phyloP scores from a whole-genome alignment of 2,113 vertebrate species.

The pig (Sus scrofa) region DNA sequence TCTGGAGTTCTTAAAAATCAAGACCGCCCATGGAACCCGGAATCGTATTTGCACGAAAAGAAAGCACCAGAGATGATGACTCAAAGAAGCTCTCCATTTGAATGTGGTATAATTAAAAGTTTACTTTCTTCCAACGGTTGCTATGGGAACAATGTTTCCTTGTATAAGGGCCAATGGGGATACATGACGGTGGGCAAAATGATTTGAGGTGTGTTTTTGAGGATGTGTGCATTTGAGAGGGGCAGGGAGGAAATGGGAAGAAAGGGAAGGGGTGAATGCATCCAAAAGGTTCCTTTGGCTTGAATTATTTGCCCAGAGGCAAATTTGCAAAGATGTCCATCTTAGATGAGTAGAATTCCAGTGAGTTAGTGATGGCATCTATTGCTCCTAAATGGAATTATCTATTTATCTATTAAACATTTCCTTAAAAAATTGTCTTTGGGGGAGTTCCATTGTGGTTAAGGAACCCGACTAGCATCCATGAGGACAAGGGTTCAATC shows the following conservation, averaged over 20 bases:
- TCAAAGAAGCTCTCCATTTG: constrained; percentile 33
- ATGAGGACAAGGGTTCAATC: too few relatives aligned
- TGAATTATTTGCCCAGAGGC: not conserved
- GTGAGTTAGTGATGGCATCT: accelerated
- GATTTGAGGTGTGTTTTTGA: not conserved
- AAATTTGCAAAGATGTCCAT: accelerated
- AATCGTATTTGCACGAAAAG: constrained; percentile 61
- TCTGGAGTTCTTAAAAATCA: constrained; percentile 61
- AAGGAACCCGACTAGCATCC: too few relatives aligned
- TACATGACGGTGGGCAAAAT: not conserved
- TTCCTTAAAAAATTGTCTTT: not conserved
- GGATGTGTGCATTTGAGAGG: not conserved
- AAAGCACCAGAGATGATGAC: constrained; percentile 41
- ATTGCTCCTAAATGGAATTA: not conserved
- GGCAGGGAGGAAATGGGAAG: not conserved
- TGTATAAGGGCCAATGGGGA: not conserved
- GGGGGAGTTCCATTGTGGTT: too few relatives aligned
- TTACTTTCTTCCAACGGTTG: not conserved
- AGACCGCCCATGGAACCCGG: constrained; percentile 69
- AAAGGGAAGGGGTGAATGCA: accelerated
- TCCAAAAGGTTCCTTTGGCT: accelerated
- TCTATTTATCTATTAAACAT: not conserved
- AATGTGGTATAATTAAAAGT: constrained; percentile 50
- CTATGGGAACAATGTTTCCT: constrained; percentile 1
- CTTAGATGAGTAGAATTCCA: accelerated